Conservation (phyloP, 2,888 invertebrate species). For the Drosophila tanythrix region DNA sequence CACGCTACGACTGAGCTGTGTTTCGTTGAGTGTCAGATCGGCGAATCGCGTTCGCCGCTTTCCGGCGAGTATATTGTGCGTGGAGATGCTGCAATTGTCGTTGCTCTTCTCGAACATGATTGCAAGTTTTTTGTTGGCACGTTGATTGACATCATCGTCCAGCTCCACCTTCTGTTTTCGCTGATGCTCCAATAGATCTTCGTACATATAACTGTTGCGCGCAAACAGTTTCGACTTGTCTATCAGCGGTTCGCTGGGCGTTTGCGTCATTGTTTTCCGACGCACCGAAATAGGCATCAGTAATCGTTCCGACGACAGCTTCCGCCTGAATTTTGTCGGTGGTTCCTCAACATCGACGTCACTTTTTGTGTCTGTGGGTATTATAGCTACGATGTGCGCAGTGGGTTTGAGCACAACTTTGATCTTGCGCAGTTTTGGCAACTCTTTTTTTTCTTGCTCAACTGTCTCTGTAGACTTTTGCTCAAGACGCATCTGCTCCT, state of each 20-base stretch:
- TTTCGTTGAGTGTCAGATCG: constrained; percentile 76
- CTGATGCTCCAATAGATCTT: constrained; percentile 66
- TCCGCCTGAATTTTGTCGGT: not conserved
- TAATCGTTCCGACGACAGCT: not conserved
- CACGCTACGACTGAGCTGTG: constrained; percentile 46
- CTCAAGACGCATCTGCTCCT: not conserved
- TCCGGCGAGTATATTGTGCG: constrained; percentile 82
- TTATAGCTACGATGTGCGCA: constrained; percentile 44
- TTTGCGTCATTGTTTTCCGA: constrained; percentile 70
- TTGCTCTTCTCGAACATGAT: constrained; percentile 72
- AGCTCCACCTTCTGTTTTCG: constrained; percentile 14
- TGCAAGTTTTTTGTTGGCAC: constrained; percentile 55
- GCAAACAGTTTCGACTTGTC: constrained; percentile 62
- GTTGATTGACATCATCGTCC: constrained; percentile 15
- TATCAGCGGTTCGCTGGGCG: constrained; percentile 65
- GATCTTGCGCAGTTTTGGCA: constrained; percentile 44
- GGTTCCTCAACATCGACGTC: constrained; percentile 1
- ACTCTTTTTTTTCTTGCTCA: not conserved
- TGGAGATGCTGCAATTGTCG: constrained; percentile 82
- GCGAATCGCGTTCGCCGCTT: constrained; percentile 75
- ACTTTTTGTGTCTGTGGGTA: not conserved
- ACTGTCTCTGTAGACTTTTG: not conserved
- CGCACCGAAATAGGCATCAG: constrained; percentile 25
- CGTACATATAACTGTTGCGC: constrained; percentile 62
- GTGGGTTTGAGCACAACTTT: constrained; percentile 55